These are phyloP conservation scores for Morbakka virulenta DNA, from an alignment of 30 jellyfish, hydroid and myxozoan genomes.

Conservation along the genomic window DNA sequence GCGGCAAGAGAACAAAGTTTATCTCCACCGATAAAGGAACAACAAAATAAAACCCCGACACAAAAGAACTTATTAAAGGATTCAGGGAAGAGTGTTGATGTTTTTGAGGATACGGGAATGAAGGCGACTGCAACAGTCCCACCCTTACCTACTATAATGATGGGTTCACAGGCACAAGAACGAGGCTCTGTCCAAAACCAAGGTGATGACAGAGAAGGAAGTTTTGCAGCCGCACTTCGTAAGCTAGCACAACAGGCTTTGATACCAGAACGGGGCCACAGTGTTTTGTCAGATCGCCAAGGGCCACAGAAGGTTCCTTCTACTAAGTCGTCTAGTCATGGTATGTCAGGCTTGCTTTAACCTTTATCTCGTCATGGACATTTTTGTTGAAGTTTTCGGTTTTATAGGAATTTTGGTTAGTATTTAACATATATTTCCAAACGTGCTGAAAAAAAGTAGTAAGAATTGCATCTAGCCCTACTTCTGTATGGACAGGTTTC, in stretches of 20 bases:
- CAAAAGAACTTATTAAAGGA: no score
- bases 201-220: constrained; percentile 79
- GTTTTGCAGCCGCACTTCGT: constrained; percentile 94
- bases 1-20: no score
- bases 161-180: constrained; percentile 42
- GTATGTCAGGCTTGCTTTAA: no score
- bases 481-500: no score
- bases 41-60: no score
- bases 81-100: not conserved
- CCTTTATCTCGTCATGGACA: no score
- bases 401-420: no score
- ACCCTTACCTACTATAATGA: constrained; percentile 70
- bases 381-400: no score
- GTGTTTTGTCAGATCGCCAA: not conserved
- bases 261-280: constrained; percentile 33
- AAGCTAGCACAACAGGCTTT: constrained; percentile 84
- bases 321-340: not conserved
- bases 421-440: no score
- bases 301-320: not conserved
- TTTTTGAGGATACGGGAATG: constrained; percentile 60
- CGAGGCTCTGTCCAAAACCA: constrained; percentile 42
- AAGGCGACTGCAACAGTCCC: constrained; percentile 97
- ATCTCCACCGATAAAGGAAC: no score
- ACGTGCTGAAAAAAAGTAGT: no score
- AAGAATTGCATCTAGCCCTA: no score